Evolutionary conservation across 2,113 vertebrate species (phyloP).

Genomic region (Corapipo altera): DNA sequence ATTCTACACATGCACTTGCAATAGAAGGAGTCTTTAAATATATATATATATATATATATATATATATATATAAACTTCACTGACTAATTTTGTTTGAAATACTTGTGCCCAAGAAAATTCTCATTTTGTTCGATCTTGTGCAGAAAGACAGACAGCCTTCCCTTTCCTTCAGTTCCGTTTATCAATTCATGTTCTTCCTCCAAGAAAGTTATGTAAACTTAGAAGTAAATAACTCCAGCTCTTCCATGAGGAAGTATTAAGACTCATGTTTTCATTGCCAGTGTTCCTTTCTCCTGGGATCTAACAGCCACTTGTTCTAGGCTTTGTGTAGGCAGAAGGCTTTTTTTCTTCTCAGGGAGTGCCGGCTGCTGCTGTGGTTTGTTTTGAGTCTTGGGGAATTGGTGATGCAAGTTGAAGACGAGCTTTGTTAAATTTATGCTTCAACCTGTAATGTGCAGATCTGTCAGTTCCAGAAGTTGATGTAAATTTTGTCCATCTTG

Average conservation of each 20-base stretch:
- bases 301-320: neutral
- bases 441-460: neutral
- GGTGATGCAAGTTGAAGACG: neutral
- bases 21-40: neutral
- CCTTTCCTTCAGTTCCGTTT: fast-evolving
- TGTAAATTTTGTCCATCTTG: neutral
- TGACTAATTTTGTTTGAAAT: neutral
- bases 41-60: neutral
- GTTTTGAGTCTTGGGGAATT: neutral
- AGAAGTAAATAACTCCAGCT: neutral
- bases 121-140: neutral
- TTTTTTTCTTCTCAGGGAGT: neutral
- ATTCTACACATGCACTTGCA: neutral
- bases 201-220: neutral
- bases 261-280: neutral
- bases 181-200: neutral
- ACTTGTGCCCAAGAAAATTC: neutral
- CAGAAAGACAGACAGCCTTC: neutral
- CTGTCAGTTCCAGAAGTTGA: neutral
- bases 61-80: neutral
- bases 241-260: neutral
- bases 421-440: neutral
- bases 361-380: neutral
- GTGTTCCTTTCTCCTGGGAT: neutral
- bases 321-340: conserved; percentile 3